Evolutionary conservation across 2,888 invertebrate genomes (phyloP), one percentile per base, ranked within the genome.

Genomic region (Aphidius colemani): DNA sequence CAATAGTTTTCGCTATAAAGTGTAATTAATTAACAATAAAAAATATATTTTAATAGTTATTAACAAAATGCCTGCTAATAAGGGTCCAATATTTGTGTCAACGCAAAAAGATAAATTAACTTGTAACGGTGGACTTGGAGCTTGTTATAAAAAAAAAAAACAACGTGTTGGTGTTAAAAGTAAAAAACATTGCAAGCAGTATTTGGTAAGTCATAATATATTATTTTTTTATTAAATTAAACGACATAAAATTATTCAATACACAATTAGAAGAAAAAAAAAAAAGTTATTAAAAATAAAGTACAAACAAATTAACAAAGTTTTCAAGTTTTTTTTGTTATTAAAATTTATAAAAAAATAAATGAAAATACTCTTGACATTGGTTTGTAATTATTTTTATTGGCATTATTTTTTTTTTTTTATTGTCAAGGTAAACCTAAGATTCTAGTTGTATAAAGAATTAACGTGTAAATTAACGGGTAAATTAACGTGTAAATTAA

Each of bases 161-260:
- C 65, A 65, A 46, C 73, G 79, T 49, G 67, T 70, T 71, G 70
- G 75, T 69, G 74, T 75, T 72, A 80, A 79, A 72, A 78, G 77
- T 73, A 79, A 78, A 75, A 78, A 72, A 72, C 75, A 77, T 74
- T 76, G 77, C 73, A 73, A 73, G 67, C 78, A 78, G 69, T 77
- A 79, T 69, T 72, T 79, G 80, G 80, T 80, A 72, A 80, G 80
- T 18, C 13, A 18, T 18, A 18, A 18, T 18, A 18, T 18, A 18
- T 18, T 18, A 18, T 18, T 18, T 18, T 18, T 18, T 18, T 18
- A 18, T 18, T 18, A 18, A 18, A 18, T 18, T 18, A 18, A 18
- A 13, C 1, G 1, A 1, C 2, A 1, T 13, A 13, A 1, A 13
- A 13, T 11, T 6, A 39, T 30, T 46, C 5, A 60, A 48, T 11